Base-by-base conservation (phyloP, 2,888 invertebrate genomes). In the Mayetiola destructor region DNA sequence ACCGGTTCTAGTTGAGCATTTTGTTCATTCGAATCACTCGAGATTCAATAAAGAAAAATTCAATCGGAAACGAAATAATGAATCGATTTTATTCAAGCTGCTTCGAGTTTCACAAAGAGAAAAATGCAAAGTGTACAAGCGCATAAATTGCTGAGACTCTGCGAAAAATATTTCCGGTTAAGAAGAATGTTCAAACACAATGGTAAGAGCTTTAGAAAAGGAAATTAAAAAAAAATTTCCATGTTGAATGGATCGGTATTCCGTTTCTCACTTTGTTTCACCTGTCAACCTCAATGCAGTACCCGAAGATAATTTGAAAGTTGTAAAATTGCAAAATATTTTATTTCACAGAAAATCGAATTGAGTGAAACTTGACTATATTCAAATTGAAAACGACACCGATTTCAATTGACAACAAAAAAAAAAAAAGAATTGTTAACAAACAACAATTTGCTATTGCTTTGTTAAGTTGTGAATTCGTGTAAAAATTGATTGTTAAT, bases 401-500 rank as follows among this genome's bases (percentile, higher is more conserved):
- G 16, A n/a, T 12, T 9, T 12, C 32, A 12, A 27, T 27, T 27
- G n/a, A 18, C 14, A 16, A 48, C 14, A 2, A 48, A 48, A 3
- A 48, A 16, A 8, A 14, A 21, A 40, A 20, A 40, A 40, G 18
- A 10, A 40, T 10, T 23, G 12, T 42, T 23, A n/a, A 4, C 9
- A 23, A 42, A 21, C 5, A 48, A 4, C 48, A 27, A 48, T 48
- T 48, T 48, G 48, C 27, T 48, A 48, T 5, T 27, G 16, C 48
- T 48, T 23, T 16, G 27, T 48, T 48, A 27, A 48, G 16, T 4
- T 48, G 48, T 27, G 27, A n/a, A 48, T 48, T 27, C 27, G 48
- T 27, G 27, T n/a, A 48, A 48, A 48, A n/a, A n/a, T 48, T 27
- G 48, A 48, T 48, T 27, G 48, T 27, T 48, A 48, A 48, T 48